Base-by-base conservation (phyloP, 1,140 invertebrate genomes). In the Telenomus remus region DNA sequence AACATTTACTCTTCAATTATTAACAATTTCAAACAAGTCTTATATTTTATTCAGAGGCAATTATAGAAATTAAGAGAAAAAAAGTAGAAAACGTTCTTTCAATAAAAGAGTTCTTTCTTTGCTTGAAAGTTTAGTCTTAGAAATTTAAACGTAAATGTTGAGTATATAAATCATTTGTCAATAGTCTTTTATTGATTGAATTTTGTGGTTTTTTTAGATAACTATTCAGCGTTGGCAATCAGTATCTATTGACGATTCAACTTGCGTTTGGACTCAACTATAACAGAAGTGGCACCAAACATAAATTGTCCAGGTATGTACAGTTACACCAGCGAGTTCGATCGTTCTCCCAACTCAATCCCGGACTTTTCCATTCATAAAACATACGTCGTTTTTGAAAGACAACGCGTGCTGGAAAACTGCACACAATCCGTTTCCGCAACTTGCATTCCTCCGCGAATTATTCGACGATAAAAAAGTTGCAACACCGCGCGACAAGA, bases 401-500 rank as follows among this genome's bases (percentile, higher is more conserved):
- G 34, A 44, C 39, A 53, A 63, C 59, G 13, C 37, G 37, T 53
- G 43, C 15, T 48, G 60, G 69, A 59, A 73, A 73, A 73, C 43
- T 66, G 55, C 44, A 66, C 56, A 60, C 53, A 55, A 49, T 55
- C 44, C 12, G 60, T 73, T 64, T 73, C 61, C 70, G 57, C 35
- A 37, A 15, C 34, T 42, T 49, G 51, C 70, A 73, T 73, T 73
- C 70, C 63, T 48, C 4, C 46, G 70, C 56, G 61, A 66, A 73
- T 73, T 73, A 73, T 73, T 66, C 59, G 56, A 39, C 63, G 13
- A 47, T 47, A 66, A 73, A 39, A 73, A 73, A 64, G 43, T 43
- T 42, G 19, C 19, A 42, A 37, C 47, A 8, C 34, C 44, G 47
- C 34, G 55, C 63, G 54, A 63, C 37, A 72, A 53, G 55, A 35